Percentiles rank a stretch among this genome's conserved stretches.
These are phyloP conservation scores for Psophia crepitans DNA, from an alignment of 2,113 vertebrate genomes.

Conservation along the genomic window DNA sequence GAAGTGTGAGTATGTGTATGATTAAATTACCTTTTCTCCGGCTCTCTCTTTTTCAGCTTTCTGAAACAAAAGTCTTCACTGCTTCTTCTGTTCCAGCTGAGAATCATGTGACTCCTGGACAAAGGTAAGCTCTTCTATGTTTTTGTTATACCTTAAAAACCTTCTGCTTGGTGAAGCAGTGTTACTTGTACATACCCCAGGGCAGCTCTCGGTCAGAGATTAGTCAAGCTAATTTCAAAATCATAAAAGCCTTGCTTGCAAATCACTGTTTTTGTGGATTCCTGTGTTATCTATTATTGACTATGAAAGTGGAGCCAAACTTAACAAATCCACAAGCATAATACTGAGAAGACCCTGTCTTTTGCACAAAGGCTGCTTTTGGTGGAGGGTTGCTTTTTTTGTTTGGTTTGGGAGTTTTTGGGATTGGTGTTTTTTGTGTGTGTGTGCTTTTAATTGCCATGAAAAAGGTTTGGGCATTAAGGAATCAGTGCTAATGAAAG, in stretches of 20 bases:
- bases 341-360: not conserved
- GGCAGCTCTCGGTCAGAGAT: not conserved
- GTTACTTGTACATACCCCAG: not conserved
- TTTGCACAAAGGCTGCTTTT: not conserved
- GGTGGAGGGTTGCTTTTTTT: too few relatives aligned
- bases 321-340: accelerated
- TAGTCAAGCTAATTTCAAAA: not conserved
- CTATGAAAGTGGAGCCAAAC: not conserved
- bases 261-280: not conserved
- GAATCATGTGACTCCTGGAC: constrained; percentile 81
- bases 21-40: not conserved
- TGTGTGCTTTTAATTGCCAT: not conserved
- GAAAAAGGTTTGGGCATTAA: not conserved
- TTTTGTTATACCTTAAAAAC: not conserved
- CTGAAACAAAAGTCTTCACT: constrained; percentile 96
- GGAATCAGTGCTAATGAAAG: not conserved
- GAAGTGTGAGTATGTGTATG: not conserved
- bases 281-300: not conserved
- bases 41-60: constrained; percentile 77
- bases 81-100: constrained; percentile 86
- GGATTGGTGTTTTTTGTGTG: too few relatives aligned
- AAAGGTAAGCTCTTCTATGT: constrained; percentile 75
- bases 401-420: too few relatives aligned
- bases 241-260: not conserved
- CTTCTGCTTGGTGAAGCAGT: not conserved